phyloP scores from a whole-genome alignment of 2,888 invertebrate genomes.

The Aphodius sticticus region DNA sequence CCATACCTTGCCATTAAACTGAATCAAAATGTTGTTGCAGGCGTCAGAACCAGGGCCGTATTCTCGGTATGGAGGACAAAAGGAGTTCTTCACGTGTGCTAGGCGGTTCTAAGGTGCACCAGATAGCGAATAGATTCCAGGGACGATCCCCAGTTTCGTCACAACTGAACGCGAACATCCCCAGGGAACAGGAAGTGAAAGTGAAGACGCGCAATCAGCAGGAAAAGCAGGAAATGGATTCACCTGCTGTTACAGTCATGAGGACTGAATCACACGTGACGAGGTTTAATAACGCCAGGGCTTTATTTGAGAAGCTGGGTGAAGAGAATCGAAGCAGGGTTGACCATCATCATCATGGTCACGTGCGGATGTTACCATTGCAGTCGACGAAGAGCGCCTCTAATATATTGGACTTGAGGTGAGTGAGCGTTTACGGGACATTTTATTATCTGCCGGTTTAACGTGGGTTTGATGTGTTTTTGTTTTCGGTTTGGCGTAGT shows the following conservation, averaged over 20 bases:
- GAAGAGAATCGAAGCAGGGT: slow-evolving; percentile 69
- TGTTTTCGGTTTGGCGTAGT: neutral
- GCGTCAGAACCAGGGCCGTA: slow-evolving; percentile 14
- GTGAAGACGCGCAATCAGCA: slow-evolving; percentile 37
- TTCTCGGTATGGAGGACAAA: slow-evolving; percentile 56
- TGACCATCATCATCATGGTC: slow-evolving; percentile 19
- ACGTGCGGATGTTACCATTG: slow-evolving; percentile 49
- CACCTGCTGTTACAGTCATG: slow-evolving; percentile 71
- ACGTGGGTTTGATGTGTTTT: neutral
- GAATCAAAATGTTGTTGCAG: neutral
- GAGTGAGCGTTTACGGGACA: neutral
- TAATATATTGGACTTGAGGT: slow-evolving; percentile 63
- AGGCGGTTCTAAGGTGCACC: slow-evolving; percentile 83
- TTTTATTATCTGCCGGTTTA: neutral
- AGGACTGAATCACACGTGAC: slow-evolving; percentile 89
- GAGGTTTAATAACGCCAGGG: slow-evolving; percentile 90
- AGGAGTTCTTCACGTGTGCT: slow-evolving; percentile 48
- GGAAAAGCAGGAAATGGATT: slow-evolving; percentile 51
- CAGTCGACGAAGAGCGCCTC: slow-evolving; percentile 60
- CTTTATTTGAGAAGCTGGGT: slow-evolving; percentile 89
- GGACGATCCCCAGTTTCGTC: slow-evolving; percentile 38
- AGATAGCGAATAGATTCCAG: slow-evolving; percentile 91
- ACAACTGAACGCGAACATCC: slow-evolving; percentile 18
- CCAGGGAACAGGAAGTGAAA: slow-evolving; percentile 40
- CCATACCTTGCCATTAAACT: neutral